Evolutionary conservation across 2,797 vertebrate species (phyloP).

Genomic region (Sebastes itinus): DNA sequence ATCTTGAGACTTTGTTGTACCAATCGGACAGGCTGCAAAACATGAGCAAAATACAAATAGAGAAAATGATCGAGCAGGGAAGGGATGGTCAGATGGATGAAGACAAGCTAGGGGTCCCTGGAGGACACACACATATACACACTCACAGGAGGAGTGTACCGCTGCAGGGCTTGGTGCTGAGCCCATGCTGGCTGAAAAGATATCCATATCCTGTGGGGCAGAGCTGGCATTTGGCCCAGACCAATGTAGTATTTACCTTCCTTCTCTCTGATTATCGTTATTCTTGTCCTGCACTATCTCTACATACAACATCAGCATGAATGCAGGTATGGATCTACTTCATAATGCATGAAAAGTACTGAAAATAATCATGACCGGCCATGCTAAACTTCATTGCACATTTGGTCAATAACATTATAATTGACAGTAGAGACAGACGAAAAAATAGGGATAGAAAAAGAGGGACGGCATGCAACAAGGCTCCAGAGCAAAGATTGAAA

Average conservation of each 20-base stretch:
- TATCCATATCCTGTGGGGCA: conserved; percentile 36
- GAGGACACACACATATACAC: conserved; percentile 19
- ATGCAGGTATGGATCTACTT: background rate
- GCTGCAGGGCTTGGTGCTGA: conserved; percentile 55
- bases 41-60: background rate
- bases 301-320: background rate
- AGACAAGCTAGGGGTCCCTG: background rate
- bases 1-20: conserved; percentile 9
- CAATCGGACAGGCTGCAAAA: conserved; percentile 41
- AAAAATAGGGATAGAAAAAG: background rate
- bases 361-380: background rate
- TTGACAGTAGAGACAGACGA: background rate
- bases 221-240: conserved; percentile 50
- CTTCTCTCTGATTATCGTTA: background rate
- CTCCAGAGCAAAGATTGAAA: background rate
- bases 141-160: conserved; percentile 19
- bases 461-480: background rate
- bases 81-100: conserved; percentile 3
- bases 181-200: conserved; percentile 49
- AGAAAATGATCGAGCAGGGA: background rate
- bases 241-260: conserved; percentile 32
- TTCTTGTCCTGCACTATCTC: background rate
- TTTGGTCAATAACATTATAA: background rate
- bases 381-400: background rate
- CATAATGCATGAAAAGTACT: background rate